A percentile compares a stretch with the other conserved stretches of the same genome.
Conservation (phyloP, 1,140 invertebrate species). For the Eriocheir sinensis region DNA sequence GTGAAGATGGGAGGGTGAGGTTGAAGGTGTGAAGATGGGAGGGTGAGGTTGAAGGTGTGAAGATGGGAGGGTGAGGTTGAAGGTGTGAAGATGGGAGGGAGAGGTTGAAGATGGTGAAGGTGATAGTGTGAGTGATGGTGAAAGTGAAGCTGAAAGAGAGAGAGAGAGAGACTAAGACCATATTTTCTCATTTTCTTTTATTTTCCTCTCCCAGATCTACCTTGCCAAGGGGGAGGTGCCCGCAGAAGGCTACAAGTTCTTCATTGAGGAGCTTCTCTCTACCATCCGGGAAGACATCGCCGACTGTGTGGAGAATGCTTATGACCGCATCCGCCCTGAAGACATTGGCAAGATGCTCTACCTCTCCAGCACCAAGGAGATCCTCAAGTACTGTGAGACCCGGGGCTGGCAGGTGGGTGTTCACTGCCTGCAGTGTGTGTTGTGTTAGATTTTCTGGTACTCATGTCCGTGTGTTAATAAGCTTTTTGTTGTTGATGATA, state of each 20-base stretch:
- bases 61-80: too few relatives aligned
- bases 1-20: too few relatives aligned
- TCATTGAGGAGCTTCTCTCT: conserved; percentile 97
- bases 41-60: too few relatives aligned
- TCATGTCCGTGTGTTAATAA: too few relatives aligned
- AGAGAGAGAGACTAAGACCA: not conserved
- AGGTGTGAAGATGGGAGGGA: too few relatives aligned
- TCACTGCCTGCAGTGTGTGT: too few relatives aligned
- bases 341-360: conserved; percentile 96
- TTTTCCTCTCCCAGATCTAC: conserved; percentile 86
- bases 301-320: conserved; percentile 97
- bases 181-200: not conserved
- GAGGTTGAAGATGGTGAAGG: too few relatives aligned
- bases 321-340: conserved; percentile 92
- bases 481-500: too few relatives aligned
- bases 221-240: conserved; percentile 97
- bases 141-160: too few relatives aligned
- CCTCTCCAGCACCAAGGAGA: conserved; percentile 88
- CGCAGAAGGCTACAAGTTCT: conserved; percentile 96
- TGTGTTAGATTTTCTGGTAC: too few relatives aligned
- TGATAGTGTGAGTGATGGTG: too few relatives aligned
- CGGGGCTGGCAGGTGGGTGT: not conserved
- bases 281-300: conserved; percentile 98
- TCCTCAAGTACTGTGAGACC: conserved; percentile 88
- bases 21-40: too few relatives aligned